A percentile compares a stretch with the other conserved stretches of the same genome.
Conservation (phyloP, 2,888 invertebrate genomes). For the Sturmia bella region DNA sequence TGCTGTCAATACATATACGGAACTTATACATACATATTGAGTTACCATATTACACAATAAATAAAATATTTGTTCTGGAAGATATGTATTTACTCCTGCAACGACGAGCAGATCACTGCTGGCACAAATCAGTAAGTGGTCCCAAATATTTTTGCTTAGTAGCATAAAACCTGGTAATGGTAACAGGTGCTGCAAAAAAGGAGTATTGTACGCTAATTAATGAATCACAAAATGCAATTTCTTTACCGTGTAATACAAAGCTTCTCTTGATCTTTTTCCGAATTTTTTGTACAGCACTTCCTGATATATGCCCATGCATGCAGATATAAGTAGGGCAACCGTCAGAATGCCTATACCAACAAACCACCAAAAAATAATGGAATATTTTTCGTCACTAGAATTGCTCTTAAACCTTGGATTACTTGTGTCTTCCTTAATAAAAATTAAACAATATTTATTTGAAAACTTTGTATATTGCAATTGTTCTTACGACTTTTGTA, state of each 20-base stretch:
- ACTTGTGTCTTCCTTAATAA: conserved; percentile 82
- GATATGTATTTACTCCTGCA: conserved; percentile 82
- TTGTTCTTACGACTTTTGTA: conserved; percentile 80
- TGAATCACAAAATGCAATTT: not conserved
- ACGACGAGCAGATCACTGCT: conserved; percentile 83
- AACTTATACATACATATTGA: conserved; percentile 96
- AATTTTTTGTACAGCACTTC: conserved; percentile 91
- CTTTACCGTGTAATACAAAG: conserved; percentile 90
- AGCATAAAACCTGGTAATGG: conserved; percentile 95
- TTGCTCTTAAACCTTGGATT: conserved; percentile 82
- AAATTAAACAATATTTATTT: not conserved
- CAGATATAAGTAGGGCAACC: conserved; percentile 94
- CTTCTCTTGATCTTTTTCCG: conserved; percentile 96
- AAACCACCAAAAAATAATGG: conserved; percentile 84
- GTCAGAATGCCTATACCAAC: conserved; percentile 91
- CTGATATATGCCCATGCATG: conserved; percentile 97
- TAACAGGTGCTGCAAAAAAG: conserved; percentile 88
- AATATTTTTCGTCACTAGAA: conserved; percentile 72
- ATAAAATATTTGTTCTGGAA: conserved; percentile 90
- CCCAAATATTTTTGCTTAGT: conserved; percentile 88
- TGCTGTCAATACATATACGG: conserved; percentile 96
- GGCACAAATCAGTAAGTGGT: conserved; percentile 88
- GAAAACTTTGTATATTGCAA: not conserved
- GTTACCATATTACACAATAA: conserved; percentile 92
- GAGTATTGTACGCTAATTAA: no score